Base-by-base conservation (phyloP, 2,888 invertebrate species). In the Calephelis perditalis region DNA sequence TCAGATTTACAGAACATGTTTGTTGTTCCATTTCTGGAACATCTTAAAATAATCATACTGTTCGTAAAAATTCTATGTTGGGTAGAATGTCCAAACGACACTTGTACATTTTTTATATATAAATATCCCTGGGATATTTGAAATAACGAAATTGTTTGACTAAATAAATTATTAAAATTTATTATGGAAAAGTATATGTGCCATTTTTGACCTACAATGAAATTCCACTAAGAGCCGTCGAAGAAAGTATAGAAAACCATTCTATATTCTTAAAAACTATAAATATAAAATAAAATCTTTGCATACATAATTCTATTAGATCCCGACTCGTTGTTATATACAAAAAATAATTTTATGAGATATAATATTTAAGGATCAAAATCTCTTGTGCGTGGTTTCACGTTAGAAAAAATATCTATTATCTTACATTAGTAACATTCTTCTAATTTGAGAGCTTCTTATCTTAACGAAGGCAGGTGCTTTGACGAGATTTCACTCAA, bases 331-430 rank as follows among this genome's bases (percentile, higher is more conserved):
- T 49, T 49, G 10, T 26, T 49, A 26, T 49, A 49, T 49, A 64
- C 58, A 63, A 59, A 59, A 62, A 65, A 65, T 69, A 65, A 68
- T 68, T 69, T 67, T 73, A 68, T 58, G 49, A 40, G 7, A 8
- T 40, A 40, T 63, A 65, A 57, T 40, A 69, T 56, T 68, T 70
- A 71, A 68, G 76, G 78, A 78, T 74, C 71, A 73, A 77, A 82
- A 84, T 84, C 84, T 77, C 84, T 83, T 81, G 75, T 55, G 47
- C 58, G 55, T 56, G 47, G 40, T 61, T 46, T 74, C 8, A 40
- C 40, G 73, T 81, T 67, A 82, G 49, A 73, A 85, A 86, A 85
- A 82, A 85, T 86, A 83, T 72, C 75, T 76, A 76, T 70, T 71
- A 70, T 72, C 70, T 66, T 74, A 74, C 71, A 72, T 66, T 66